phyloP scores from a whole-genome alignment of 1,140 invertebrate species.

The Pseudomyrmex concolor region DNA sequence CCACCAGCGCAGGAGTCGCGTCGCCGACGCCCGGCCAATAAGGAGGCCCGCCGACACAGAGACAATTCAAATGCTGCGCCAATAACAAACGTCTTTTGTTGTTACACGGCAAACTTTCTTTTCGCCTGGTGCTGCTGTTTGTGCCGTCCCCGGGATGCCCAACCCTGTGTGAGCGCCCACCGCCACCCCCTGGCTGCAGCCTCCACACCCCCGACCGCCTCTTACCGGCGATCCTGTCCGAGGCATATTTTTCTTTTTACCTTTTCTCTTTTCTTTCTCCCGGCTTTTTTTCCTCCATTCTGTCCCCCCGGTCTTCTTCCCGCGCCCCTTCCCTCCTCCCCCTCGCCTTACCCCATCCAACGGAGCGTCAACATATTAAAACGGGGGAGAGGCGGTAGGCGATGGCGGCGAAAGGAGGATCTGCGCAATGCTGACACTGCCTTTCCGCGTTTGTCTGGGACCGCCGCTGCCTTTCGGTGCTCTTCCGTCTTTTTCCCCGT shows the following conservation, averaged over 20 bases:
- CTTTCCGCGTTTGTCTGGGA: slow-evolving; percentile 69
- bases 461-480: slow-evolving; percentile 28
- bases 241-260: slow-evolving; percentile 83
- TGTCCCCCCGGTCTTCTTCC: neutral
- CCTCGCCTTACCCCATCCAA: slow-evolving; percentile 69
- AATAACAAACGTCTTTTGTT: slow-evolving; percentile 86
- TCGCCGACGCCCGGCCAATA: slow-evolving; percentile 83
- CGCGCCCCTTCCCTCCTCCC: slow-evolving; percentile 58
- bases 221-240: slow-evolving; percentile 82
- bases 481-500: slow-evolving; percentile 57
- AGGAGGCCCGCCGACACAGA: slow-evolving; percentile 82
- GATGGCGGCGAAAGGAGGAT: slow-evolving; percentile 49
- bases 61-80: slow-evolving; percentile 85
- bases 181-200: slow-evolving; percentile 40
- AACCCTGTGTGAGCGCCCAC: slow-evolving; percentile 58
- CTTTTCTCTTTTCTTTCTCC: slow-evolving; percentile 73
- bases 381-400: slow-evolving; percentile 70
- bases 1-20: slow-evolving; percentile 80
- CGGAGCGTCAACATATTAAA: slow-evolving; percentile 83
- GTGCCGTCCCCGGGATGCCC: slow-evolving; percentile 73
- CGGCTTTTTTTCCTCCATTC: slow-evolving; percentile 77
- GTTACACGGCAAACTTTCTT: slow-evolving; percentile 84
- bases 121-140: slow-evolving; percentile 78
- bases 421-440: slow-evolving; percentile 80
- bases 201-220: slow-evolving; percentile 46